Evolutionary conservation across 2,888 invertebrate genomes (phyloP), one percentile per base, ranked within the genome.

Genomic region (Sepioteuthis lessoniana): DNA sequence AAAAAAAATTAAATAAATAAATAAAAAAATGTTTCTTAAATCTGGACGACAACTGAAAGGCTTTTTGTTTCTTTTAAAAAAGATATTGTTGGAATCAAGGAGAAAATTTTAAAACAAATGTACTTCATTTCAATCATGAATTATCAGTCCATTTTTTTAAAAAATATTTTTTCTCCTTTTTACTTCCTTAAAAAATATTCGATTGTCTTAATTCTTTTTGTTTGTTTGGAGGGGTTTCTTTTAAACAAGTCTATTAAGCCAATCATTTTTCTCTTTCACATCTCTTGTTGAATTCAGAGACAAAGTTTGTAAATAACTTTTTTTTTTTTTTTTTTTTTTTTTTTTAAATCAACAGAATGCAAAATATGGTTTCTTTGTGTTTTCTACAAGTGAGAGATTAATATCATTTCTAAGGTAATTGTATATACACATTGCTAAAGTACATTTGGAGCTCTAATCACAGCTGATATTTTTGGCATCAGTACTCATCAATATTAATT

Each of bases 361-460:
- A 76, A 76, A n/a, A 60, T 60, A 2, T 60, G 28, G 2, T 60
- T 76, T 76, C 19, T 76, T 76, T 76, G n/a, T 76, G 31, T 31
- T 25, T 31, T 60, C 60, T 31, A 60, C 60, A 60, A 60, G 31
- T 60, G 7, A 31, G 76, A n/a, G 76, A n/a, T 76, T 76, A 76
- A 76, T 76, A 76, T 76, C 47, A 47, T 76, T 76, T n/a, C 13
- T n/a, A 21, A 76, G n/a, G 55, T 55, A 55, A 21, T 21, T 55
- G 21, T 55, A 25, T 55, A 55, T 25, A 55, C 55, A 76, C n/a
- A 76, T 76, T 76, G 76, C 76, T 76, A 13, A 76, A 76, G 19
- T 76, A 76, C n/a, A 76, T 76, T 76, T 76, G 76, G 76, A 76
- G n/a, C 76, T 76, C n/a, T 76, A 76, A 76, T 76, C 76, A 76